Evolutionary conservation across 2,113 vertebrate genomes (phyloP).

Genomic region (Lichenostomus cassidix): DNA sequence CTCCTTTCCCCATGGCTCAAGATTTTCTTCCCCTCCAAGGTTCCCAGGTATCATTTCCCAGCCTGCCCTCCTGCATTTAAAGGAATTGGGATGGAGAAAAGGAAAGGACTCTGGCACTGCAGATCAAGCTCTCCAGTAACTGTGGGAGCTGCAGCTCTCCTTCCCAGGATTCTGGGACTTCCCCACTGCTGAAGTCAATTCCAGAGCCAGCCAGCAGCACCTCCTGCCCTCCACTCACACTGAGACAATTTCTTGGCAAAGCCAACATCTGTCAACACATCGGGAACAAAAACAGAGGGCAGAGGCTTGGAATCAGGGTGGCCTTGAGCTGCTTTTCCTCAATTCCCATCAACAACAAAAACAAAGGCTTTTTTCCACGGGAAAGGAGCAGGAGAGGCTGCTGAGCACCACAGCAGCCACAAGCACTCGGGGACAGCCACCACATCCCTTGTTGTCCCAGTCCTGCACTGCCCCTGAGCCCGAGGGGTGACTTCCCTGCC

Average conservation of each 20-base stretch:
- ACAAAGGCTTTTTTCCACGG: neutral
- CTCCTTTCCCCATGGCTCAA: neutral
- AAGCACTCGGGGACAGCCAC: neutral
- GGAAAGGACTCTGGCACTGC: neutral
- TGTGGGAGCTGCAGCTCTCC: neutral
- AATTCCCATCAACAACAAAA: neutral
- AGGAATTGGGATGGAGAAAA: neutral
- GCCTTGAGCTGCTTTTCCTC: neutral
- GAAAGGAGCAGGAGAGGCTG: neutral
- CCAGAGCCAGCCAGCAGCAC: neutral
- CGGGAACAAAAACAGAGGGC: neutral
- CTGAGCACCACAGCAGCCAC: neutral
- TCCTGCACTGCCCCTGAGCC: neutral
- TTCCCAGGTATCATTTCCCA: neutral
- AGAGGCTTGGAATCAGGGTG: neutral
- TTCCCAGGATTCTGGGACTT: neutral
- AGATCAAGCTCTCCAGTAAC: neutral
- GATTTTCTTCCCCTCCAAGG: neutral
- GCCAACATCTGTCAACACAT: fast-evolving
- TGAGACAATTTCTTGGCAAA: neutral
- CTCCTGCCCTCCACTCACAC: neutral
- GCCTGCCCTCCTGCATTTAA: neutral
- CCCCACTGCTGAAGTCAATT: neutral
- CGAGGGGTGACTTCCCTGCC: neutral
- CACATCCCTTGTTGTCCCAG: neutral